Base-by-base conservation (phyloP, 2,888 invertebrate genomes). In the Anticlea derivata region DNA sequence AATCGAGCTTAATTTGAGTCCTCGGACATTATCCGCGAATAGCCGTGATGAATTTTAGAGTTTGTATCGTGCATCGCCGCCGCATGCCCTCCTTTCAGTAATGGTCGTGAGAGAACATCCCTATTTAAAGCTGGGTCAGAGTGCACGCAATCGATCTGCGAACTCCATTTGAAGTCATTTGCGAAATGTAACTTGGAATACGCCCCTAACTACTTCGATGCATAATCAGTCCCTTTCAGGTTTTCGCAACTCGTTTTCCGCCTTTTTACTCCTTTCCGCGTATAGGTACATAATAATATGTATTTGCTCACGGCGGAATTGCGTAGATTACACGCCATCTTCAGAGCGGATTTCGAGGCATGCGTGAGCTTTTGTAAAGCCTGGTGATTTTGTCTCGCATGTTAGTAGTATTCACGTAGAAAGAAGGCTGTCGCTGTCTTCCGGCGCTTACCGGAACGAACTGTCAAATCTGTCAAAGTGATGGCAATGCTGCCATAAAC, bases 1-100 rank as follows among this genome's bases (percentile, higher is more conserved):
- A 82, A 82, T 81, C 56, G 72, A 57, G 70, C 61, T 74, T 78
- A 83, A 83, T 85, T 82, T 73, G 63, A 40, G 48, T 48, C 29
- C 38, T 58, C 50, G 58, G 62, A 67, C 73, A 77, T 75, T 79
- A 73, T 70, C 65, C 60, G 60, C 67, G 63, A 65, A 60, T 69
- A 61, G 61, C 67, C 70, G 75, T 74, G 72, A 74, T 78, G 70
- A 78, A 79, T 79, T 80, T 82, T 77, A 71, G 71, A 73, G 74
- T 70, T 64, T 59, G 60, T 63, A 56, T 67, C 64, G 61, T 60
- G 58, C 52, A 55, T 63, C 45, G 53, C 37, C 63, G 83, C 78
- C 63, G n/a, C n/a, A 2, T 4, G 83, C 80, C 81, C 86, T 83
- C 82, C 82, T 82, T 83, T 70, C 75, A 65, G 73, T 82, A 85